A percentile compares a stretch with the other conserved stretches of the same genome.
Evolutionary conservation across 2,113 vertebrate genomes (phyloP).

Genomic region (Dipodomys spectabilis): DNA sequence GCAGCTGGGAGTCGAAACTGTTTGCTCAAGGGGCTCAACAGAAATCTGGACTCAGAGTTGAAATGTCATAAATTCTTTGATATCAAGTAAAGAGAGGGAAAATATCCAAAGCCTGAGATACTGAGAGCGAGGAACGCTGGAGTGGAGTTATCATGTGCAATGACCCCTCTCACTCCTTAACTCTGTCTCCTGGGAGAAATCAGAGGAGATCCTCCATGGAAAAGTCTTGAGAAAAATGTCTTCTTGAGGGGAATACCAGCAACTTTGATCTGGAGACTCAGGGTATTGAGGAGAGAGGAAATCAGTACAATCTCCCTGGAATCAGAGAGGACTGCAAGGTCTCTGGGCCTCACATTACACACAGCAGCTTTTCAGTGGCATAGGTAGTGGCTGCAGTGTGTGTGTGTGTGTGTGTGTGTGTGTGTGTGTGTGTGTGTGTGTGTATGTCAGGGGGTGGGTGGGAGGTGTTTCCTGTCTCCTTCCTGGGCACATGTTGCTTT

Average conservation of each 20-base stretch:
- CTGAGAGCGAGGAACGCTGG: slow-evolving; percentile 69
- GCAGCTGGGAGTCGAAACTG: slow-evolving; percentile 70
- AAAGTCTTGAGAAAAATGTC: slow-evolving; percentile 70
- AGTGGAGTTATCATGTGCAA: slow-evolving; percentile 61
- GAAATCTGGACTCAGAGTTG: slow-evolving; percentile 74
- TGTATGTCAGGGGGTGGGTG: too few species aligned
- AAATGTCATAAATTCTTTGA: slow-evolving; percentile 78
- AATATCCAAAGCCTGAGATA: slow-evolving; percentile 56
- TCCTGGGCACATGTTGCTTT: background rate
- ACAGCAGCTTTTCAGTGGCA: background rate
- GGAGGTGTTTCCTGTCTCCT: background rate
- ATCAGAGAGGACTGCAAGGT: background rate
- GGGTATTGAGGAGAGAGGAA: background rate
- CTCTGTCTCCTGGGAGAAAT: slow-evolving; percentile 51
- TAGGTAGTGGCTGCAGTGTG: background rate
- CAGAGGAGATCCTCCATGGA: slow-evolving; percentile 1
- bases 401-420: too few species aligned
- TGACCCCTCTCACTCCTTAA: slow-evolving; percentile 34
- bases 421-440: too few species aligned
- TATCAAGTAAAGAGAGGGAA: slow-evolving; percentile 63
- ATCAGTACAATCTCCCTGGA: background rate
- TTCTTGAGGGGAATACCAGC: background rate
- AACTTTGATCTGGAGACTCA: background rate
- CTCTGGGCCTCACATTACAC: background rate
- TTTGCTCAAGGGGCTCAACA: slow-evolving; percentile 73